A percentile compares a stretch with the other conserved stretches of the same genome.
Evolutionary conservation across 2,113 vertebrate species (phyloP).

Genomic region (Myotis lucifugus): DNA sequence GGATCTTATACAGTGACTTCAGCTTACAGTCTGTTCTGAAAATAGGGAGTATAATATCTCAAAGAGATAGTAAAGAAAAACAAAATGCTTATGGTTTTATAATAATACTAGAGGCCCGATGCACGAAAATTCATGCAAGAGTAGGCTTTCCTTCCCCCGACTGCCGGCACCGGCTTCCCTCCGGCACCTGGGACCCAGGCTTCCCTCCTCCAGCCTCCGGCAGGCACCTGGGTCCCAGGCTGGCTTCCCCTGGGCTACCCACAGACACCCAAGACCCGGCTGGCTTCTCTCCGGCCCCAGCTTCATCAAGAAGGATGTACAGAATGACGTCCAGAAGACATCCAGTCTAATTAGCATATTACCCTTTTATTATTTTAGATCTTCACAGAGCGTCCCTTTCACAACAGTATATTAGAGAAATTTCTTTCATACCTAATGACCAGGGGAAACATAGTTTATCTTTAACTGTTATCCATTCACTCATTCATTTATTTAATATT

Average conservation of each 20-base stretch:
- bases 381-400: background rate
- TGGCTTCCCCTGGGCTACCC: no score
- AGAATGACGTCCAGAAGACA: no score
- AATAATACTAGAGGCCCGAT: background rate
- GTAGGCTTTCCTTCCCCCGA: no score
- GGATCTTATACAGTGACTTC: background rate
- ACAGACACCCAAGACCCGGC: no score
- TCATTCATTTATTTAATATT: background rate
- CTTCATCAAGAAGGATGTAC: no score
- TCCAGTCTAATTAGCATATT: no score
- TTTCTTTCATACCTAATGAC: background rate
- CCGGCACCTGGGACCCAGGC: no score
- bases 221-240: no score
- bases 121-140: no score
- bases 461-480: background rate
- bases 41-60: background rate
- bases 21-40: background rate
- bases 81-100: background rate
- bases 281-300: no score
- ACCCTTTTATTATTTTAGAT: background rate
- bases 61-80: background rate
- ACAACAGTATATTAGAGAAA: constrained; percentile 13
- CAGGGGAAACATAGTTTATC: background rate
- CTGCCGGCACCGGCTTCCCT: no score
- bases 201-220: no score